Base-by-base conservation (phyloP, 2,797 vertebrate genomes). In the Dromococcyx pavoninus region DNA sequence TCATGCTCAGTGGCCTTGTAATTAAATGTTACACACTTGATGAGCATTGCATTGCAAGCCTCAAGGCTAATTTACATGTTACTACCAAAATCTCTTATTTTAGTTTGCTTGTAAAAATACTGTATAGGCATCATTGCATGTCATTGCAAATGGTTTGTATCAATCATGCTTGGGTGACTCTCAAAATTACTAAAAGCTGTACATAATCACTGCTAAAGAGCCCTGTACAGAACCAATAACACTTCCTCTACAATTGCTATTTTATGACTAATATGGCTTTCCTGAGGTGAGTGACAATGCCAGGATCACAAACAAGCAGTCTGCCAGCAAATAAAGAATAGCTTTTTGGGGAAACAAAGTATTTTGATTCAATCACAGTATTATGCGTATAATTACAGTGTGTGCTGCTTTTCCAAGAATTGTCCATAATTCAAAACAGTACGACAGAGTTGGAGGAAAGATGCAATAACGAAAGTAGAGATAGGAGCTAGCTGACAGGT, bases 21-120 rank as follows among this genome's bases (percentile, higher is more conserved):
- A 97, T 97, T 93, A 96, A 94, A 95, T 96, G 86, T 95, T 96
- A 91, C 84, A 95, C 86, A 95, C 93, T 96, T 87, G 91, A 95
- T 93, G 50, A 96, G 81, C 94, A 93, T 79, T 86, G 71, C 86
- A 91, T 81, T 91, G 75, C 76, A 93, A 95, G 81, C 91, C 94
- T 95, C 71, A 56, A 90, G 95, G 96, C 94, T 95, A 95, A 95
- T 96, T 97, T 94, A 95, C 94, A 91, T 86, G 84, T 77, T 94
- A 70, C 93, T 77, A 96, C 86, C 94, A 95, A 97, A 94, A 94
- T 74, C 75, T 89, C 93, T 95, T 87, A 64, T 88, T 96, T 94
- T 91, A 64, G 73, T 92, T 95, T 95, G 86, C 86, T 91, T 84
- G 60, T 80, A 89, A 93, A 97, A 91, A 82, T 64, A 77, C 85